Base-by-base conservation (phyloP, 2,113 vertebrate species). In the Pollimyrus isidori region DNA sequence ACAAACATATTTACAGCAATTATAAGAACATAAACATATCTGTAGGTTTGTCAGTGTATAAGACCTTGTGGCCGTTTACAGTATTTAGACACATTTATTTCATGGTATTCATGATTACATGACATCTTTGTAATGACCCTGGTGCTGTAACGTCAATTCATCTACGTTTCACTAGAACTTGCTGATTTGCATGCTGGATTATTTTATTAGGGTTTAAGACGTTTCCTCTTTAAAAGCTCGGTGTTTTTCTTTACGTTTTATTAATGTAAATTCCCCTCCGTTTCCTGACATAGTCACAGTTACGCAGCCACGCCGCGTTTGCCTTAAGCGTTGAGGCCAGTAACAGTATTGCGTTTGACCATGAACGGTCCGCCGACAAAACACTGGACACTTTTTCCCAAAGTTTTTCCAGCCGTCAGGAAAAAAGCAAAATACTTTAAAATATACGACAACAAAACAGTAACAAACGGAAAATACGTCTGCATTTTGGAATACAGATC, bases 131-230 rank as follows among this genome's bases (percentile, higher is more conserved):
- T 49, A 42, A 73, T 9, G 69, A 82, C 13, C 7, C 30, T 52
- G 13, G 30, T 26, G 13, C 69, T 50, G 62, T 53, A 30, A 85
- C n/a, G 39, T 45, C 0, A 56, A 17, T 89, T n/a, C 4, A 46
- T 52, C n/a, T 11, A 26, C 19, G 9, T 89, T 46, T 48, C 58
- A 89, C 39, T 39, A 39, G 30, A 89, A 84, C 17, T 7, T 13
- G 46, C 39, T 85, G 15, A 82, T 86, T 62, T 86, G 7, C n/a
- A 35, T 86, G 49, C 2, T 30, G 26, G 83, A 42, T 86, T 56
- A 69, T 89, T 89, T 48, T 62, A 88, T 49, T 69, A 42, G 46
- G 56, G 35, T 86, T 49, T 84, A 45, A 69, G 26, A 69, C n/a
- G 10, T 39, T 17, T 35, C 30, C 30, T 0, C 30, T 13, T 39